Conservation (phyloP, 2,888 invertebrate genomes). For the Camponotus fellah region DNA sequence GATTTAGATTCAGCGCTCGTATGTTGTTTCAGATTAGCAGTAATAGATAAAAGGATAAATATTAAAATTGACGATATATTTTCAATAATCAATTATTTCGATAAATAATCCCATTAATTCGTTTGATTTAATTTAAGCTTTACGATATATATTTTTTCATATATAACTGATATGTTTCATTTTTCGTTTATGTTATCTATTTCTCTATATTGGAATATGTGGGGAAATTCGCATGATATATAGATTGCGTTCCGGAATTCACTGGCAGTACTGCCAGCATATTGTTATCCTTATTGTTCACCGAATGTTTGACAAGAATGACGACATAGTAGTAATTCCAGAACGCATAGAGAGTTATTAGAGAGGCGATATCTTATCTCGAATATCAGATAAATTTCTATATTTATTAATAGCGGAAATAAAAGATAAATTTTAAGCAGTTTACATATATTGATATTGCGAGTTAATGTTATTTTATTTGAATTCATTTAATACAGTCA, state of each 20-base stretch:
- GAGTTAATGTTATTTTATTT: conserved; percentile 9
- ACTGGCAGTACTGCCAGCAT: neutral
- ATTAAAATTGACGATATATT: neutral
- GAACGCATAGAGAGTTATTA: neutral
- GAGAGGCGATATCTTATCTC: neutral
- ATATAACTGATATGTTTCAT: neutral
- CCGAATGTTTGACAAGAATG: neutral
- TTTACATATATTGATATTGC: neutral
- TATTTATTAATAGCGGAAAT: neutral
- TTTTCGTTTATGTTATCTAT: neutral
- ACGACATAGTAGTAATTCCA: neutral
- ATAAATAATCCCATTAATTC: neutral
- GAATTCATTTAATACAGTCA: neutral
- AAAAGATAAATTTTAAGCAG: neutral
- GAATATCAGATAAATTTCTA: neutral
- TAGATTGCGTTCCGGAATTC: neutral
- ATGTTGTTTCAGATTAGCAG: neutral
- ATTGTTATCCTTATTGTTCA: neutral
- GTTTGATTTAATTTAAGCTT: neutral
- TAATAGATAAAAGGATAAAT: neutral
- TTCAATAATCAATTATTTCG: neutral
- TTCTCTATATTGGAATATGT: neutral
- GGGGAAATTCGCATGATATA: neutral
- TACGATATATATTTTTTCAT: neutral
- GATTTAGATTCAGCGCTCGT: neutral